Evolutionary conservation across 2,113 vertebrate genomes (phyloP), one percentile per base, ranked within the genome.

Genomic region (Elachura formosa): DNA sequence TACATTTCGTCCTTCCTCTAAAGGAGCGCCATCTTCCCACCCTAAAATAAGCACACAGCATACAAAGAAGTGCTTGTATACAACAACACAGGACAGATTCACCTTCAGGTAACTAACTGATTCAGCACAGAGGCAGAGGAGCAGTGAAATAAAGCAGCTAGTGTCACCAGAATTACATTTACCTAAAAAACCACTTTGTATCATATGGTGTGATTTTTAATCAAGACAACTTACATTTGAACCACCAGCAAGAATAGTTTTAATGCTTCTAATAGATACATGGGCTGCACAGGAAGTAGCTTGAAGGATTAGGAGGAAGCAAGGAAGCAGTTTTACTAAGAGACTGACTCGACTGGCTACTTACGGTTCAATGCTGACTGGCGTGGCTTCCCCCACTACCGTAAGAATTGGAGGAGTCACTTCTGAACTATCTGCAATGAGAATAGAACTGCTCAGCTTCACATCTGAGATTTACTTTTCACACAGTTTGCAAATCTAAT

Each of bases 291-390:
- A 51, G 15, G 15, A 28, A 74, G 12, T 14, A 79, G 48, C 58
- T 6, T 51, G 51, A 73, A 93, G 34, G 43, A 71, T 86, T 67
- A 71, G 23, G 29, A 86, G 22, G 14, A 76, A 56, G 43, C 43
- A 79, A 51, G 33, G 29, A 21, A 62, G 31, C 23, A 41, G 20
- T 52, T 82, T 74, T 69, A 54, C 11, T 52, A 51, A 15, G 34
- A 56, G 28, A 18, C 29, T 41, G 28, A 84, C 26, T 49, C 21
- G 55, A 11, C 7, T 11, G 59, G 11, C 85, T 95, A 99, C 99
- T 99, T 98, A 99, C 99, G 99, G 99, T 94, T 99, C 99, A 33
- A 99, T 99, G 98, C 99, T 99, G 98, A 99, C 99, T 0, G 99
- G 99, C 28, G 99, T 99, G 96, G 98, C 99, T 84, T 99, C 99